Evolutionary conservation across 1,140 invertebrate genomes (phyloP).

Genomic region (Chlorops oryzae): DNA sequence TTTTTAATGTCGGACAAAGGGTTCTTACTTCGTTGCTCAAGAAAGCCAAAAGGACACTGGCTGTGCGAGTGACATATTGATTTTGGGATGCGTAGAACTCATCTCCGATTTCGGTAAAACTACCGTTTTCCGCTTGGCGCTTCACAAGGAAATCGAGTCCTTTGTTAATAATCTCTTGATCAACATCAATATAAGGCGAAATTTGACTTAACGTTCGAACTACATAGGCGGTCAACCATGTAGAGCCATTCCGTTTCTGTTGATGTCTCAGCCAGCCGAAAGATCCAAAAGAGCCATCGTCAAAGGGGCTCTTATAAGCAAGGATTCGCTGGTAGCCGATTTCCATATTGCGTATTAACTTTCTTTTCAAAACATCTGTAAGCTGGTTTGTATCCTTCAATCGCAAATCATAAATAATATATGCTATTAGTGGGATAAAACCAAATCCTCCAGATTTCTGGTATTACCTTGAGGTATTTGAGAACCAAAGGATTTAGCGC

Average conservation of each 20-base stretch:
- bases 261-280: slow-evolving; percentile 59
- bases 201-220: slow-evolving; percentile 80
- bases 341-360: slow-evolving; percentile 69
- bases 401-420: too few species aligned
- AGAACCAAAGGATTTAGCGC: slow-evolving; percentile 83
- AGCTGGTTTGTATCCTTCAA: slow-evolving; percentile 33
- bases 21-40: slow-evolving; percentile 57
- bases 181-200: slow-evolving; percentile 69
- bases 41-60: slow-evolving; percentile 71
- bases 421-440: not conserved
- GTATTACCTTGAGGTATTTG: slow-evolving; percentile 62
- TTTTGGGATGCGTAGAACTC: slow-evolving; percentile 61
- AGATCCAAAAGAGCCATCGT: slow-evolving; percentile 91
- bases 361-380: slow-evolving; percentile 57
- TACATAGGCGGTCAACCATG: slow-evolving; percentile 95
- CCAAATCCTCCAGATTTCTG: slow-evolving; percentile 16
- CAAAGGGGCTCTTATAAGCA: slow-evolving; percentile 71
- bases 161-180: slow-evolving; percentile 62
- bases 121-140: slow-evolving; percentile 74
- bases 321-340: slow-evolving; percentile 92
- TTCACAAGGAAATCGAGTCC: slow-evolving; percentile 73
- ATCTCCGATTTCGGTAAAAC: slow-evolving; percentile 75
- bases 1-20: slow-evolving; percentile 12
- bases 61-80: slow-evolving; percentile 58
- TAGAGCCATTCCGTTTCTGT: slow-evolving; percentile 62